Conservation (phyloP, 35 echinoderm and acorn worm genomes). For the Apostichopus japonicus region DNA sequence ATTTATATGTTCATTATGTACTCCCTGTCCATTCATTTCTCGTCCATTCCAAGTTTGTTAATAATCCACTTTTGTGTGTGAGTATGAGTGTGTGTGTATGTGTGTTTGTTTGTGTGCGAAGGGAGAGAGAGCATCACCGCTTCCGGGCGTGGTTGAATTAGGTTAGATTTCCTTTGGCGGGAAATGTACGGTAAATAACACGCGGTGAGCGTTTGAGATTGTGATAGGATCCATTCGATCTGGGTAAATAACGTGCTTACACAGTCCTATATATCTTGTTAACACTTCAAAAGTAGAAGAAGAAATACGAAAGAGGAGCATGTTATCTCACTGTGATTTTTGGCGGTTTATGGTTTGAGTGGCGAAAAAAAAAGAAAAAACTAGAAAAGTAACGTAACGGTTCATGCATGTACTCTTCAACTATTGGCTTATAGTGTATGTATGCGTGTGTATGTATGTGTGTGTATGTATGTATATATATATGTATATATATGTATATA, state of each 20-base stretch:
- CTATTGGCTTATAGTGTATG: not conserved
- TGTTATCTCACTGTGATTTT: not conserved
- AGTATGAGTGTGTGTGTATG: too few relatives aligned
- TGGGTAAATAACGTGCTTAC: not conserved
- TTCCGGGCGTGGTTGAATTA: conserved; percentile 34
- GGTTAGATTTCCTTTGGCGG: conserved; percentile 40
- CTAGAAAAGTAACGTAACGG: not conserved
- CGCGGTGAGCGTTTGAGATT: not conserved
- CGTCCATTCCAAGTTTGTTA: not conserved
- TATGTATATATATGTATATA: not conserved
- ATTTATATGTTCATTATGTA: too few relatives aligned
- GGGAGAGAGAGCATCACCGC: conserved; percentile 7
- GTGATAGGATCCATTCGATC: not conserved
- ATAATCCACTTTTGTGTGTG: conserved; percentile 7
- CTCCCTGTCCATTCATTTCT: not conserved
- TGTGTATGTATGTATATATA: not conserved
- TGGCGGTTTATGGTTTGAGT: not conserved
- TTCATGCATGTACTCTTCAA: too few relatives aligned
- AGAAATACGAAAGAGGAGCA: too few relatives aligned
- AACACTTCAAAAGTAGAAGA: not conserved
- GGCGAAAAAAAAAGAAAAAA: not conserved
- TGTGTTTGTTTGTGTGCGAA: too few relatives aligned
- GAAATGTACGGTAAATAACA: conserved; percentile 33
- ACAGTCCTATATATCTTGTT: not conserved
- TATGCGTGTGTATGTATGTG: not conserved